These are phyloP conservation scores for Rhogogaster chlorosoma DNA, from an alignment of 2,888 invertebrate genomes.

Conservation along the genomic window DNA sequence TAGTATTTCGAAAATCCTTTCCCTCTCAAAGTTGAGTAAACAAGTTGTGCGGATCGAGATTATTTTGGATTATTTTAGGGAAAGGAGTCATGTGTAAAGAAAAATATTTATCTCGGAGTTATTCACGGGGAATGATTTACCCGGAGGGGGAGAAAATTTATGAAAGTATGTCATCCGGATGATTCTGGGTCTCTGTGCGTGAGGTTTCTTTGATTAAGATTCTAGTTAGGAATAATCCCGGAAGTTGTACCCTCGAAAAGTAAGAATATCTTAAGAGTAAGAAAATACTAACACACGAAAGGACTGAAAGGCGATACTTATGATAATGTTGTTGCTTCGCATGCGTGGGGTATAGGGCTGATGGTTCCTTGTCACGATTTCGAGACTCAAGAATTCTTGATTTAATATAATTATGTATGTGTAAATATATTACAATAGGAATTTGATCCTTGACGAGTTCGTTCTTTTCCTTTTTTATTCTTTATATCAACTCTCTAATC, in stretches of 20 bases:
- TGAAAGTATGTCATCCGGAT: conserved; percentile 24
- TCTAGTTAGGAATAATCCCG: conserved; percentile 23
- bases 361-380: conserved; percentile 37
- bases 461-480: background rate
- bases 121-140: background rate
- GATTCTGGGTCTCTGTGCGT: conserved; percentile 2
- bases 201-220: background rate
- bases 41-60: background rate
- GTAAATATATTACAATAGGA: background rate
- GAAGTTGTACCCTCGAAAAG: background rate
- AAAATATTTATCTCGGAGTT: background rate
- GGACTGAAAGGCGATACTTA: conserved; percentile 38
- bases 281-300: conserved; percentile 10
- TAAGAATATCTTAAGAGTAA: background rate
- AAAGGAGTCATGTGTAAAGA: background rate
- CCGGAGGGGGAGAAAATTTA: background rate
- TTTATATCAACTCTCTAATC: background rate
- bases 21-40: conserved; percentile 51
- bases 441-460: background rate
- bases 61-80: background rate
- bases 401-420: background rate
- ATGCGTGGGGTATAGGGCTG: background rate
- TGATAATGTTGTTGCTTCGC: conserved; percentile 23
- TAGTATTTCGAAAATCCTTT: conserved; percentile 63
- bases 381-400: conserved; percentile 3